phyloP scores from a whole-genome alignment of 2,888 invertebrate species.

The Pristionchus exspectatus region DNA sequence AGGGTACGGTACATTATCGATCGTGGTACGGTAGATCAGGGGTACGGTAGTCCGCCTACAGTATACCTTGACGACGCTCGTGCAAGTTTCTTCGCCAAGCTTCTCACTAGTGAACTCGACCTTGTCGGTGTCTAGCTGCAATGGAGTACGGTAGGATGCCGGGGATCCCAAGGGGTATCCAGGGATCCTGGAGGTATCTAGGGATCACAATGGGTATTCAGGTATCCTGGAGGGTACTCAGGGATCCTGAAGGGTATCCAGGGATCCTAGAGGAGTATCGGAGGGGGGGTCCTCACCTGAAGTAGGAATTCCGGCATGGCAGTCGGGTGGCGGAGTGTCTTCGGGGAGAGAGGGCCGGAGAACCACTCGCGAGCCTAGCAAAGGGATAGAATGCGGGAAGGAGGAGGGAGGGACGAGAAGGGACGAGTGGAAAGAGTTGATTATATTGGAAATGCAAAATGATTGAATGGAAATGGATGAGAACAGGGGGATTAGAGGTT shows the following conservation, averaged over 20 bases:
- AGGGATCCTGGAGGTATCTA: not conserved
- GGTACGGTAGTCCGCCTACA: not conserved
- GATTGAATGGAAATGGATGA: not conserved
- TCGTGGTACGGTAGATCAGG: not conserved
- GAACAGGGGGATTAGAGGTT: not conserved
- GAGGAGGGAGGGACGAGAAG: not conserved
- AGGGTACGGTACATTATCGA: too few species aligned
- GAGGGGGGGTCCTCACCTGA: not conserved
- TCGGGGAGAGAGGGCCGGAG: not conserved
- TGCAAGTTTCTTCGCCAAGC: constrained; percentile 30
- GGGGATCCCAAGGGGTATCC: not conserved
- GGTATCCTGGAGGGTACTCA: not conserved
- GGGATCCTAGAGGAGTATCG: not conserved
- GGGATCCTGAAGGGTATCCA: not conserved
- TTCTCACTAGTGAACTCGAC: constrained; percentile 32
- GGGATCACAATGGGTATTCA: too few species aligned
- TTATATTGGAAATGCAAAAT: not conserved
- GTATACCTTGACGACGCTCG: not conserved
- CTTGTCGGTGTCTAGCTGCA: constrained; percentile 5
- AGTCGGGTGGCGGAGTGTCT: not conserved
- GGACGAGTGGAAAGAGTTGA: not conserved
- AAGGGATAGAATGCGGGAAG: not conserved
- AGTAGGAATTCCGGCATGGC: constrained; percentile 43
- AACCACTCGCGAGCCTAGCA: not conserved
- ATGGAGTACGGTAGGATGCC: not conserved